Conservation (phyloP, 2,888 invertebrate species). For the Bombylius major region DNA sequence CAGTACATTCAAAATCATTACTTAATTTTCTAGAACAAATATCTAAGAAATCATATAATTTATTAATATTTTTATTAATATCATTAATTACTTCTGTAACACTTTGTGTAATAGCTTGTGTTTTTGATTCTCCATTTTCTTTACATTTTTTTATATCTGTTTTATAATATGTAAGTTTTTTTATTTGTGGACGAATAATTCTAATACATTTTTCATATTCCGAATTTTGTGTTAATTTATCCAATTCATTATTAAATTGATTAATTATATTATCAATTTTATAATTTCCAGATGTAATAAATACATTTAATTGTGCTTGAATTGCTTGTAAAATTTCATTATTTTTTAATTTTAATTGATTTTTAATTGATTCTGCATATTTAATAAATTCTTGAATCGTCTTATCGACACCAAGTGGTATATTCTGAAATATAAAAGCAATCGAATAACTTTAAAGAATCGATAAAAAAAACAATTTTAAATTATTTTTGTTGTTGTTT, state of each 20-base stretch:
- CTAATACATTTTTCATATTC: background rate
- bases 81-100: background rate
- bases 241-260: background rate
- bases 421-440: background rate
- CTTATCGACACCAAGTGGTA: background rate
- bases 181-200: background rate
- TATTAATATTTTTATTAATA: too few species aligned
- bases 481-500: too few species aligned
- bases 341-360: background rate
- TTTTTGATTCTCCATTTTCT: too few species aligned
- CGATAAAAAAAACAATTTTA: too few species aligned
- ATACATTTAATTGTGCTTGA: background rate
- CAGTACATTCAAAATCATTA: too few species aligned
- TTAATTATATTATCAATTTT: background rate
- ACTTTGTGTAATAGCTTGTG: background rate
- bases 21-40: too few species aligned
- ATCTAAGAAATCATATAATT: too few species aligned
- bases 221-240: background rate
- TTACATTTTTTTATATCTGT: too few species aligned
- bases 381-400: background rate
- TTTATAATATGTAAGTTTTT: background rate
- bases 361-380: background rate
- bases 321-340: background rate
- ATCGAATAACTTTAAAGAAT: too few species aligned
- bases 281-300: background rate